Conservation (phyloP, 2,888 invertebrate species). For the Hymenopus coronatus region DNA sequence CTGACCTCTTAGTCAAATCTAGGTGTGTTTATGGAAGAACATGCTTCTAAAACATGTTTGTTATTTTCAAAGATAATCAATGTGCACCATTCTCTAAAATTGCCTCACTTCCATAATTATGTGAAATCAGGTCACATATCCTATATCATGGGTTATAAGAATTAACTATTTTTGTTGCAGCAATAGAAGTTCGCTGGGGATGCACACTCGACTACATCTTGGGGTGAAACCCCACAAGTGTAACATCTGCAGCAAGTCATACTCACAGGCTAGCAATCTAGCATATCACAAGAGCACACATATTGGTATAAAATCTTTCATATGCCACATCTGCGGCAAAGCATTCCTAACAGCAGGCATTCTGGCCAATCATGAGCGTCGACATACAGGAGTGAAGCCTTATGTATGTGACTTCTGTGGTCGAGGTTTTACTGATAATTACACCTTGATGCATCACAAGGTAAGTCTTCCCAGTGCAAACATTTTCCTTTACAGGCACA, state of each 20-base stretch:
- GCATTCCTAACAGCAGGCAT: constrained; percentile 26
- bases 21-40: too few species aligned
- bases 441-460: constrained; percentile 22
- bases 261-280: constrained; percentile 23
- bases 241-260: constrained; percentile 22
- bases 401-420: constrained; percentile 27
- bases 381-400: constrained; percentile 24
- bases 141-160: neutral
- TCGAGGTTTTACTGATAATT: constrained; percentile 21
- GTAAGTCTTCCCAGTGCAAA: neutral
- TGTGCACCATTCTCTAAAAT: too few species aligned
- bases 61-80: too few species aligned
- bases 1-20: too few species aligned
- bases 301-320: constrained; percentile 18
- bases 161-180: neutral
- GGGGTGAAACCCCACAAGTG: constrained; percentile 26
- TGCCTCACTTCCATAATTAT: neutral
- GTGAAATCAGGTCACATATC: neutral
- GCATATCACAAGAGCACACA: constrained; percentile 27
- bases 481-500: too few species aligned
- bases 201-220: constrained; percentile 22
- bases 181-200: constrained; percentile 8
- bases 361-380: constrained; percentile 25
- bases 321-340: constrained; percentile 28
- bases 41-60: too few species aligned